Conservation (phyloP, 2,797 vertebrate species). For the Moxostoma hubbsi region DNA sequence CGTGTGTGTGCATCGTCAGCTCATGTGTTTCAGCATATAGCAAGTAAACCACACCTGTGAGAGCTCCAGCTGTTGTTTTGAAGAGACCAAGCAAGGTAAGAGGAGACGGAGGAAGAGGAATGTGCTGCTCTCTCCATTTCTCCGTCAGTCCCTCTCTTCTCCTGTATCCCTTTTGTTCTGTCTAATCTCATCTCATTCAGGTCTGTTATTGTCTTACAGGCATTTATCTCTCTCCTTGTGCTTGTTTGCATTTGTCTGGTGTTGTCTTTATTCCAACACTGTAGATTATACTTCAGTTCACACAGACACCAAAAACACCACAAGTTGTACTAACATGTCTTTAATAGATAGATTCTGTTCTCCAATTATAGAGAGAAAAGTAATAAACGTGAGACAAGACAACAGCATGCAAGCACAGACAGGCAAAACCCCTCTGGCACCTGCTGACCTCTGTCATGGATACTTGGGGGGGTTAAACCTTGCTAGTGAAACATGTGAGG, state of each 20-base stretch:
- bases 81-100: constrained; percentile 63
- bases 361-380: constrained; percentile 16
- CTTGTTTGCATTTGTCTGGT: constrained; percentile 24
- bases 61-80: constrained; percentile 80
- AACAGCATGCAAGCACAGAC: constrained; percentile 19
- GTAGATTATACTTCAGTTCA: background rate
- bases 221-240: constrained; percentile 12
- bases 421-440: constrained; percentile 37
- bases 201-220: constrained; percentile 48
- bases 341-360: constrained; percentile 15
- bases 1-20: constrained; percentile 18
- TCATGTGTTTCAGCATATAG: constrained; percentile 62
- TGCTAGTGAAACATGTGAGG: constrained; percentile 55
- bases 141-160: constrained; percentile 20
- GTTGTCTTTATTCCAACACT: constrained; percentile 6
- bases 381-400: constrained; percentile 13
- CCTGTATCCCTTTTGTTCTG: constrained; percentile 16
- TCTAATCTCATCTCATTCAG: constrained; percentile 33
- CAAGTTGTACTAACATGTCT: constrained; percentile 18
- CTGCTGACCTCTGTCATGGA: constrained; percentile 48
- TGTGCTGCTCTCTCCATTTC: constrained; percentile 63
- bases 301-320: background rate
- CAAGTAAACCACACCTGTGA: constrained; percentile 77
- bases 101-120: constrained; percentile 60
- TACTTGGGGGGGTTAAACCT: constrained; percentile 29